These are phyloP conservation scores for Galleria mellonella DNA, from an alignment of 1,140 invertebrate species.

Conservation along the genomic window DNA sequence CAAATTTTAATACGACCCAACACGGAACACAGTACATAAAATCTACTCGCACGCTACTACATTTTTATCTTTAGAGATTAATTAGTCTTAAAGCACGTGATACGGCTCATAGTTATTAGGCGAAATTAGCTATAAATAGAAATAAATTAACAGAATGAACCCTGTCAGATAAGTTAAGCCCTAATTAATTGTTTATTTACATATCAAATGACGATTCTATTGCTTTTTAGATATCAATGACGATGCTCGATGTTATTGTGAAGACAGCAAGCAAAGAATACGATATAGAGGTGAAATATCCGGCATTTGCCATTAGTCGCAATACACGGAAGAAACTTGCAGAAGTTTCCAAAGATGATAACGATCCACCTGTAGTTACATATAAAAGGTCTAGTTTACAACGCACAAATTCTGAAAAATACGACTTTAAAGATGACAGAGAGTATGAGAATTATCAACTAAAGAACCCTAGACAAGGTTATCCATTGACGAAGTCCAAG, in stretches of 20 bases:
- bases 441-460: constrained; percentile 28
- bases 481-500: constrained; percentile 29
- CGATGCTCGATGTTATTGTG: constrained; percentile 77
- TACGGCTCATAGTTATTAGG: too few species aligned
- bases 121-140: too few species aligned
- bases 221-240: constrained; percentile 76
- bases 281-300: constrained; percentile 80
- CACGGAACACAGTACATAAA: too few species aligned
- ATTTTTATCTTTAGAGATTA: too few species aligned
- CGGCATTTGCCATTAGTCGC: constrained; percentile 75
- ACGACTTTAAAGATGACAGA: constrained; percentile 20
- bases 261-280: constrained; percentile 77
- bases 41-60: too few species aligned
- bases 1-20: too few species aligned
- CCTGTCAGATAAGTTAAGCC: not conserved
- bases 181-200: constrained; percentile 3
- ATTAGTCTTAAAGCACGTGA: too few species aligned
- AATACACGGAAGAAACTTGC: constrained; percentile 13
- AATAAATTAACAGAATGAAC: too few species aligned
- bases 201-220: too few species aligned
- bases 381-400: constrained; percentile 26
- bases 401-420: constrained; percentile 44
- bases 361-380: constrained; percentile 30
- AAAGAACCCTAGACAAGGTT: constrained; percentile 25
- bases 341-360: constrained; percentile 11